Evolutionary conservation across 23 tunicate genomes (phyloP), one percentile per base, ranked within the genome.

Genomic region (Diplosoma virens): DNA sequence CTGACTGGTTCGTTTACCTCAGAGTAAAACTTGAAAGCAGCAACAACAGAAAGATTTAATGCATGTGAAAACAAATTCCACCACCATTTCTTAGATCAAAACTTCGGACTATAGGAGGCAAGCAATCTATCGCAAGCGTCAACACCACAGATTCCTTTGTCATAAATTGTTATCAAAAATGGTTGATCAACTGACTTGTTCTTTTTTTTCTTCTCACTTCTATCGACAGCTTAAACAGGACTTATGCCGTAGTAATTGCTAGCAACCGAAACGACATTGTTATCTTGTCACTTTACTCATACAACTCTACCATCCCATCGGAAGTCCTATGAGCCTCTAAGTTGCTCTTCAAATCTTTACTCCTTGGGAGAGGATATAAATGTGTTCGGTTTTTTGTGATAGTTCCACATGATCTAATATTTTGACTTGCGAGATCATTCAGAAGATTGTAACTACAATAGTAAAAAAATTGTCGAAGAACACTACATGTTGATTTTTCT

Each of bases 61-160:
- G 29, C 29, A n/a, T 63, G 70, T 16, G 35, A 63, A 28, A 25
- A 63, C 9, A 63, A 30, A n/a, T 63, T 63, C 70, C 70, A 63
- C 70, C 70, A 63, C 70, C 70, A 63, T 63, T 63, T 63, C n/a
- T 20, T 63, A n/a, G 70, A 63, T 25, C 70, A n/a, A 63, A 63
- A 20, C 20, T 35, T 14, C 29, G 70, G 70, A 26, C 70, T 63
- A 28, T 63, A 63, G 6, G 70, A 63, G 20, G 70, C 27, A 11
- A 63, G n/a, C 34, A 63, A 30, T n/a, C 35, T 28, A n/a, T 63
- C 70, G n/a, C 36, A 28, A 27, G 20, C 70, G 20, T 63, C 70
- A 4, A 63, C 70, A n/a, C 35, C 70, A 6, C 35, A 34, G 35
- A 63, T 63, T 63, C 36, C 70, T 28, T 30, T 14, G 35, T 63